phyloP scores from a whole-genome alignment of 2,888 invertebrate genomes.

The Brachylomia viminalis region DNA sequence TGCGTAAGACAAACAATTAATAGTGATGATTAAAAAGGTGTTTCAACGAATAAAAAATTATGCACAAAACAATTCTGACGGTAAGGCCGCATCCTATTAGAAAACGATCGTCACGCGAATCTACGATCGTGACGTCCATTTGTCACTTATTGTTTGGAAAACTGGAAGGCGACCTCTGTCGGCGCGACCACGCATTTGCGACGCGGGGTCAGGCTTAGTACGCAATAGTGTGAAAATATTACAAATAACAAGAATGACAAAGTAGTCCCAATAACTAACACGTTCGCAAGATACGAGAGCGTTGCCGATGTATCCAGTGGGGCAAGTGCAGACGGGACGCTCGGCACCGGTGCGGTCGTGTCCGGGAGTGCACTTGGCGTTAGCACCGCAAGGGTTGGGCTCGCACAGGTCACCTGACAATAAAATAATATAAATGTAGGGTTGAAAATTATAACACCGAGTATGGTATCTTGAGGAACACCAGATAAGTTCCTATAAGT shows the following conservation, averaged over 20 bases:
- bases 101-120: too few relatives aligned
- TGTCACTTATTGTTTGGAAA: too few relatives aligned
- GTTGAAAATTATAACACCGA: constrained; percentile 2
- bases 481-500: neutral
- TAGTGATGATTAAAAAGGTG: neutral
- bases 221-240: too few relatives aligned
- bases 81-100: neutral
- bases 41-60: neutral
- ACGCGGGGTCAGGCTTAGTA: too few relatives aligned
- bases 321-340: constrained; percentile 96
- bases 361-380: constrained; percentile 95
- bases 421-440: neutral
- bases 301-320: constrained; percentile 94
- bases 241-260: neutral
- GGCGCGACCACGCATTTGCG: too few relatives aligned
- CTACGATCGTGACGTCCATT: too few relatives aligned
- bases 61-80: neutral
- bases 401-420: constrained; percentile 94
- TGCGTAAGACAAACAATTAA: constrained; percentile 71
- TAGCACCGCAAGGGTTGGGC: constrained; percentile 96
- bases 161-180: too few relatives aligned
- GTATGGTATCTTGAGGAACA: constrained; percentile 36
- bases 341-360: constrained; percentile 95
- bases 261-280: constrained; percentile 76
- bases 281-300: constrained; percentile 93